Evolutionary conservation across 2,888 invertebrate species (phyloP), one percentile per base, ranked within the genome.

Genomic region (Myopa testacea): DNA sequence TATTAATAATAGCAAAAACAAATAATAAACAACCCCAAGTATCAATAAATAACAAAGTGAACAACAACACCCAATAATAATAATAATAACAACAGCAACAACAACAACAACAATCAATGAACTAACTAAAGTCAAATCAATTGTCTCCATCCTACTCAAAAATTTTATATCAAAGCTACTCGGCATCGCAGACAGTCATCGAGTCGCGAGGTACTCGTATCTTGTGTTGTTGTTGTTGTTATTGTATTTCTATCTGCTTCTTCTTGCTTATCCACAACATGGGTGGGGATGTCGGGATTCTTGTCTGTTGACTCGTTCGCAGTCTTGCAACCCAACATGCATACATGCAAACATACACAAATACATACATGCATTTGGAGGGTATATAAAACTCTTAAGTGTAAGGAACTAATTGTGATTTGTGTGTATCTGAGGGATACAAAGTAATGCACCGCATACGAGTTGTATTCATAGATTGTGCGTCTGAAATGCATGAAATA

Each of bases 141-240:
- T 81, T 81, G 81, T 81, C 45, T 45, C 10, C 81, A 78, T 78
- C 81, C 80, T 80, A 81, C 81, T 78, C 78, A 77, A 73, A 76
- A 75, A 70, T 73, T 2, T 55, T 14, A n/a, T 55, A 16, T 6
- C 10, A n/a, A 55, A 16, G 55, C 55, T n/a, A 14, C n/a, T n/a
- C n/a, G 37, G 19, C 14, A n/a, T 26, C 19, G 63, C 40, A 16
- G 67, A n/a, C n/a, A 40, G 7, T 16, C 67, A 16, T 16, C 16
- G 38, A 38, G 67, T 38, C 40, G 16, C 38, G 19, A 38, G 38
- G 34, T 67, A 63, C 34, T n/a, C 58, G 38, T 67, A 19, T 38
- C 38, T 63, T 74, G 16, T 55, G 55, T 6, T 16, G 55, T n/a
- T 55, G 55, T n/a, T 55, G 10, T 77, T 71, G 55, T n/a, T 55